Base-by-base conservation (phyloP, 1,140 invertebrate genomes). In the Habropoda laboriosa region DNA sequence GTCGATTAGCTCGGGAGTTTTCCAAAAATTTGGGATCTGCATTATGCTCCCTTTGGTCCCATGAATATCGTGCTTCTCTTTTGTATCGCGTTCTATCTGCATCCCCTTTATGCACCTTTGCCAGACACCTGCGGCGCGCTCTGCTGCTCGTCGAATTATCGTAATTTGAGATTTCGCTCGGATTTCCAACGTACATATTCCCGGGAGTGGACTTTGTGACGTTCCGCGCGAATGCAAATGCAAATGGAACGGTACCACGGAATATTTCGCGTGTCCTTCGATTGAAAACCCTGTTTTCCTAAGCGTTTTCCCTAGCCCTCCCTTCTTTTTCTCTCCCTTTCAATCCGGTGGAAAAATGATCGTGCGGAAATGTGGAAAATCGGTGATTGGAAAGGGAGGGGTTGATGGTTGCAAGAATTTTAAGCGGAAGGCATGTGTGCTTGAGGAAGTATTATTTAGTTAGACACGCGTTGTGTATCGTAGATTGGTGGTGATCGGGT, bases 1-100 rank as follows among this genome's bases (percentile, higher is more conserved):
- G 80, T 77, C 84, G 88, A 86, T 90, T 89, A 89, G 86, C 80
- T 60, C 61, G 53, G 63, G 73, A 88, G 77, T 87, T 88, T 88
- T 86, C 72, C 79, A 51, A 82, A 87, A 89, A 88, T 87, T 86
- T 57, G 45, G 81, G 80, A 85, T 79, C 53, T 24, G 84, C 77
- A 89, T 91, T 88, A 88, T 89, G 32, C 71, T 75, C 73, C 68
- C 76, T 81, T 78, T 82, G 70, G 51, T 47, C 75, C 57, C 64
- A 64, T 75, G 64, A 82, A 58, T 57, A 70, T 82, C 68, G 77
- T 47, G 42, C 38, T 38, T 24, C 72, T 58, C 63, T 80, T 75
- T 60, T 70, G 64, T 88, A 86, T 88, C 82, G n/a, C n/a, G 73
- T n/a, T 61, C 67, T 80, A 87, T 90, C 86, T 89, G 86, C 86